Base-by-base conservation (phyloP, 2,797 vertebrate genomes). In the Simalia tracyae region DNA sequence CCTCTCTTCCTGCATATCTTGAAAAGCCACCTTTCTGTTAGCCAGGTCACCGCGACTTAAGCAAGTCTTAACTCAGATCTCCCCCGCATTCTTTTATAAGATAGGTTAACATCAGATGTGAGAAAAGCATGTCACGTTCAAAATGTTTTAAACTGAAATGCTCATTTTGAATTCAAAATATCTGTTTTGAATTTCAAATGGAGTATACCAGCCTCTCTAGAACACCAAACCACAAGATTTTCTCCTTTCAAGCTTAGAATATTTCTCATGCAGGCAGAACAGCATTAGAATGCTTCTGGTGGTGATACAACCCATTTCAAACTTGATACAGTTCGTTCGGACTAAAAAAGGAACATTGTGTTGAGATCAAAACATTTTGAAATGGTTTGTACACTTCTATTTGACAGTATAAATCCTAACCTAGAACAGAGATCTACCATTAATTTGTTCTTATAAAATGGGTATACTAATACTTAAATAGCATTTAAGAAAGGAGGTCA, bases 381-480 rank as follows among this genome's bases (percentile, higher is more conserved):
- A 36, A 31, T 72, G 36, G 68, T 36, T 72, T 72, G 31, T 36
- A 72, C 15, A 72, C 2, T 72, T 36, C 19, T 60, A n/a, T 57
- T 87, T 87, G 84, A 91, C 89, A 90, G 54, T 76, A 89, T 36
- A 94, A 94, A 90, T 94, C 56, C 42, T 66, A 64, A 92, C 57
- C 91, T 0, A 1, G 89, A 91, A 31, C 4, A 36, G 24, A 88
- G 61, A 87, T 92, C 86, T 86, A 36, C 14, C 91, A 81, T 0
- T 0, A 85, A 64, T 36, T 93, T 31, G 26, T 89, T 93, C 95
- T 92, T 92, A 95, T 10, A 61, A 92, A 92, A 56, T 86, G 81
- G 72, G 81, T 89, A 0, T 19, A 61, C 81, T 91, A 92, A 93
- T 85, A 94, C 31, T 36, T 36, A 36, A 36, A 36, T 36, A 36